Base-by-base conservation (phyloP, 2,797 vertebrate genomes). In the Pelodytes ibericus region DNA sequence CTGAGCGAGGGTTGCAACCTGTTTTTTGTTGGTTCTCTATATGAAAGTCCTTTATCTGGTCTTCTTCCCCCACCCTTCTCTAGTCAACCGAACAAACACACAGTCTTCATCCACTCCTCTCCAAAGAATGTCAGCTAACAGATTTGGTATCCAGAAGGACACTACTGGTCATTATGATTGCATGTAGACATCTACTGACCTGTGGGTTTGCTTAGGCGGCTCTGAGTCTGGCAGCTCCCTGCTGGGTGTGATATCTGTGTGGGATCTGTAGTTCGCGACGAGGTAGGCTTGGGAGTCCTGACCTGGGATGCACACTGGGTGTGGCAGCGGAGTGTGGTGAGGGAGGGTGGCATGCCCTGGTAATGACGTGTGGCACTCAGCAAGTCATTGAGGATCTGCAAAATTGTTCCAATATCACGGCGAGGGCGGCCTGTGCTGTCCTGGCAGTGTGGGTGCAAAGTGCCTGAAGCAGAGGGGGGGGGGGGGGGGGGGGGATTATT, bases 401-500 rank as follows among this genome's bases (percentile, higher is more conserved):
- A 92, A 84, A 99, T 98, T 86, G 97, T 99, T 89, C 95, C 91
- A 0, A 99, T 98, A 84, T 99, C 97, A 30, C 96, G 90, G 66
- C 96, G 89, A 0, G 96, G 96, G 81, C 96, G 92, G 25, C 97
- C 97, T 2, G 89, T 96, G 89, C 96, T 97, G 89, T 99, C 97
- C 87, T 99, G 96, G 88, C 97, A 99, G 88, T 98, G 98, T 30
- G 97, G 97, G 86, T 98, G 97, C 92, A 99, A 94, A 86, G 96
- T 98, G 93, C 97, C 97, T 99, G 84, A 0, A 0, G 51, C 53
- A 16, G 2, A n/a, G n/a, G n/a, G n/a, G n/a, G n/a, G n/a, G n/a
- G n/a, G n/a, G n/a, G n/a, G n/a, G n/a, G n/a, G n/a, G n/a, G n/a
- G n/a, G n/a, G n/a, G n/a, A n/a, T n/a, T n/a, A n/a, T n/a, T n/a